Conservation (phyloP, 2,797 vertebrate species). For the Eleutherodactylus coqui region DNA sequence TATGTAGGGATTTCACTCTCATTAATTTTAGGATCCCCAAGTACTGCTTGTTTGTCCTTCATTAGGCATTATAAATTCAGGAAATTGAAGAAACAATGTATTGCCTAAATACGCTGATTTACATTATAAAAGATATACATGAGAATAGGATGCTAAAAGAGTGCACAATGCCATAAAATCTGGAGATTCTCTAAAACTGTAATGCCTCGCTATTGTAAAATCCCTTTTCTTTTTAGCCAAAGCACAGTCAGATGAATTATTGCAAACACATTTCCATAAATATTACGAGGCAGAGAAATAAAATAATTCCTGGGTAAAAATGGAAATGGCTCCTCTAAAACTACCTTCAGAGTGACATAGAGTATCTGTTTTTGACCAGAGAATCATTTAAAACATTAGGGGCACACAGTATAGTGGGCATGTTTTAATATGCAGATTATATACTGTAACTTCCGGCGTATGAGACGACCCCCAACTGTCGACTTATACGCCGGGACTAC, state of each 20-base stretch:
- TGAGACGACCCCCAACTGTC: too few relatives aligned
- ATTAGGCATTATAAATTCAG: conserved; percentile 18
- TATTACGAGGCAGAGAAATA: not conserved
- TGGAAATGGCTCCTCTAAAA: not conserved
- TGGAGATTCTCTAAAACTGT: not conserved
- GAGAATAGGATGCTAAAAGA: not conserved
- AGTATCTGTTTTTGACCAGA: too few relatives aligned
- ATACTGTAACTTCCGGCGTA: too few relatives aligned
- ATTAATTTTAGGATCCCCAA: conserved; percentile 21
- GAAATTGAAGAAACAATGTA: conserved; percentile 18
- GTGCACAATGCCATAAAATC: not conserved
- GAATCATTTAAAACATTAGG: too few relatives aligned
- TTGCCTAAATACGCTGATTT: conserved; percentile 1
- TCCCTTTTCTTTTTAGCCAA: not conserved
- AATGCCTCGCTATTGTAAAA: not conserved
- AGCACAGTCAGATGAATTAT: not conserved
- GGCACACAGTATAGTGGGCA: too few relatives aligned
- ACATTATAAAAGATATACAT: not conserved
- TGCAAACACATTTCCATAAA: not conserved
- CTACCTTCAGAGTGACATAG: not conserved
- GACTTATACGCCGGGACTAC: too few relatives aligned
- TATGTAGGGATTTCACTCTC: conserved; percentile 17
- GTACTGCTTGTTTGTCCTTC: conserved; percentile 31
- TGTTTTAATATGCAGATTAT: too few relatives aligned
- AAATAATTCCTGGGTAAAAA: not conserved